Evolutionary conservation across 2,113 vertebrate species (phyloP).

Genomic region (Ammodytes dubius): DNA sequence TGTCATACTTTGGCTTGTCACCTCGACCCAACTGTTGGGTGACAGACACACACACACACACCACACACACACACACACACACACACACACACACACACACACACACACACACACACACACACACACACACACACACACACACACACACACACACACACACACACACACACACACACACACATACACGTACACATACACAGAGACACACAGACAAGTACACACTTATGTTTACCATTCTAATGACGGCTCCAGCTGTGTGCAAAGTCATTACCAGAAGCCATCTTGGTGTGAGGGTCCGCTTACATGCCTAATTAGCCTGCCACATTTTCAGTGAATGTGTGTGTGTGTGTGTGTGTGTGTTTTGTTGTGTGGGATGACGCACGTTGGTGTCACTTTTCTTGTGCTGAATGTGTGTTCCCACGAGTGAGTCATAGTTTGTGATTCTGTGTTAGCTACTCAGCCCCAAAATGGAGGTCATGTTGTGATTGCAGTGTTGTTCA

Average conservation of each 20-base stretch:
- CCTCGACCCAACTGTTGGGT: background rate
- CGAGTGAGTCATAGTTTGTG: background rate
- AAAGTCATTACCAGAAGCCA: conserved; percentile 60
- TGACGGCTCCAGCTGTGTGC: conserved; percentile 56
- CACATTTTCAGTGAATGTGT: conserved; percentile 23
- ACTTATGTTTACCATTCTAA: conserved; percentile 40
- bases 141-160: conserved; percentile 3
- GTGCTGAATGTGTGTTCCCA: background rate
- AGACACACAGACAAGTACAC: background rate
- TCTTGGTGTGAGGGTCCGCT: conserved; percentile 42
- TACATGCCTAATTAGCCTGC: conserved; percentile 55
- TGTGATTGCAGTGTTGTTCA: background rate
- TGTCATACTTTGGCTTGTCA: background rate
- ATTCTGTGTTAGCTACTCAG: background rate
- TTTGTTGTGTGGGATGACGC: background rate
- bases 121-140: background rate
- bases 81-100: background rate
- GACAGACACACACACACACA: background rate
- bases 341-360: background rate
- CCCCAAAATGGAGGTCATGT: background rate
- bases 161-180: background rate
- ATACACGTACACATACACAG: background rate
- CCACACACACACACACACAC: background rate
- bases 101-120: too few species aligned
- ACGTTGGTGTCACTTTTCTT: background rate